Evolutionary conservation across 2,888 invertebrate species (phyloP).

Genomic region (Polydesmus complanatus): DNA sequence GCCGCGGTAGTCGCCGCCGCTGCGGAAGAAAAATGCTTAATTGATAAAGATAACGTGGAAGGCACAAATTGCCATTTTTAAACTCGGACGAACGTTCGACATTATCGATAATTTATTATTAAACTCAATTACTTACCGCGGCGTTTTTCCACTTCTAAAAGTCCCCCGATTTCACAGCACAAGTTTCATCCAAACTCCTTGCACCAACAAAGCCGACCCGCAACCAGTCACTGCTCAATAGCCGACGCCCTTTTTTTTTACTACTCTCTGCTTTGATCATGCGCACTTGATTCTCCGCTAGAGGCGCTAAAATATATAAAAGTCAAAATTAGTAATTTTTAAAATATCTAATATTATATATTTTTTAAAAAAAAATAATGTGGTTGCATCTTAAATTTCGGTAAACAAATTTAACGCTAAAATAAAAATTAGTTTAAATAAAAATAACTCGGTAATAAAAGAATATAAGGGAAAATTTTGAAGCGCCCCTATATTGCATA

Average conservation of each 20-base stretch:
- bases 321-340: neutral
- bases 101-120: neutral
- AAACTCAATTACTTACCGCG: neutral
- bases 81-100: neutral
- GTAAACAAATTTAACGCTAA: neutral
- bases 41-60: neutral
- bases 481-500: no score
- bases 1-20: no score
- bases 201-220: neutral
- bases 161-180: neutral
- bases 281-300: neutral
- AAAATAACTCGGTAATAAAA: neutral
- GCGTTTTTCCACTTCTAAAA: neutral
- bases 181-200: neutral
- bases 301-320: neutral
- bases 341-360: neutral
- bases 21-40: no score
- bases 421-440: neutral
- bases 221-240: neutral
- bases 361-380: neutral
- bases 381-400: neutral
- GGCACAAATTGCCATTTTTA: neutral
- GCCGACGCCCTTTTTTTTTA: neutral
- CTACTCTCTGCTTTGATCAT: neutral
- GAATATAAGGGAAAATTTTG: no score